Conservation (phyloP, 1,140 invertebrate genomes). For the Nomia melanderi region DNA sequence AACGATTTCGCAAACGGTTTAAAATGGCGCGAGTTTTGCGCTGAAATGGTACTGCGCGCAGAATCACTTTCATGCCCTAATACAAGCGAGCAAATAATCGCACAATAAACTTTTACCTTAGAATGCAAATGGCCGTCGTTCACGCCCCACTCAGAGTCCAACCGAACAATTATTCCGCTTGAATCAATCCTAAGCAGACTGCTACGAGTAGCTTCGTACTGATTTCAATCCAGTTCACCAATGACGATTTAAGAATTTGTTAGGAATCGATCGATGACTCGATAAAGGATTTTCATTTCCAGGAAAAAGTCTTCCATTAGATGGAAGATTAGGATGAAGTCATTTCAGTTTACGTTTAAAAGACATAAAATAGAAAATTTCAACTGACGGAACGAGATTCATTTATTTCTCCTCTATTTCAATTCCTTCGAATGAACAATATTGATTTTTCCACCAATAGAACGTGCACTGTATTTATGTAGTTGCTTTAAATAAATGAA, state of each 20-base stretch:
- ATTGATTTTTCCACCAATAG: too few relatives aligned
- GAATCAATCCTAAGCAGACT: slow-evolving; percentile 54
- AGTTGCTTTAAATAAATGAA: too few relatives aligned
- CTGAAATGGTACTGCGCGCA: slow-evolving; percentile 47
- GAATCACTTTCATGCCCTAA: slow-evolving; percentile 49
- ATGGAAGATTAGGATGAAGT: background rate
- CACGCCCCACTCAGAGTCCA: slow-evolving; percentile 40
- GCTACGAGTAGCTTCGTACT: background rate
- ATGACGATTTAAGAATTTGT: background rate
- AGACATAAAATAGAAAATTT: too few relatives aligned
- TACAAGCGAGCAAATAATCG: slow-evolving; percentile 52
- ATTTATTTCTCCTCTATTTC: too few relatives aligned
- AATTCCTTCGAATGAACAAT: too few relatives aligned
- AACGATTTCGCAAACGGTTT: slow-evolving; percentile 49
- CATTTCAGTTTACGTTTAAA: background rate
- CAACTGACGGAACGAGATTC: too few relatives aligned
- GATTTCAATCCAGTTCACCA: background rate
- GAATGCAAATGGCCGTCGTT: slow-evolving; percentile 64
- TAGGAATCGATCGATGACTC: background rate
- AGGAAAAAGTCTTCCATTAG: background rate
- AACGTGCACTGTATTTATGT: too few relatives aligned
- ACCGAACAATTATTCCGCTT: slow-evolving; percentile 15
- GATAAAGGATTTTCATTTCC: background rate
- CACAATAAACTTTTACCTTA: slow-evolving; percentile 57
- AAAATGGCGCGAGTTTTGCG: slow-evolving; percentile 46